Base-by-base conservation (phyloP, 2,113 vertebrate genomes). In the Daboia siamensis region DNA sequence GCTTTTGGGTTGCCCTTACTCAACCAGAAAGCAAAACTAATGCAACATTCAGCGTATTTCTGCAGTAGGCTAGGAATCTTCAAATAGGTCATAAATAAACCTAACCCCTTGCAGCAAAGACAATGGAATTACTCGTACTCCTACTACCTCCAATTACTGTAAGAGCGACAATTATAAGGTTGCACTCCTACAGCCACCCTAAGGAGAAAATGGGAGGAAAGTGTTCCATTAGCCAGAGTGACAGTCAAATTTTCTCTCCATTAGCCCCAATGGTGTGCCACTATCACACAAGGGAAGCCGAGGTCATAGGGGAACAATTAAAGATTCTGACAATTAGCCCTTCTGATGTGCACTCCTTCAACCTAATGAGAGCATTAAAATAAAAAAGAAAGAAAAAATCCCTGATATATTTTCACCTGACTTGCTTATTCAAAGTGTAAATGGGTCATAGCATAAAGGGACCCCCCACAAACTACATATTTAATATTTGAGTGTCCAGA, bases 141-240 rank as follows among this genome's bases (percentile, higher is more conserved):
- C 98, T 97, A 97, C 98, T 95, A 97, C 97, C 97, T 96, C 96
- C 97, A 97, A 97, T 98, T 98, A 98, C 94, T 92, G 96, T 97
- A 97, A 98, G 97, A 97, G 97, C 97, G 97, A 97, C 98, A 98
- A 98, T 98, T 98, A 98, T 96, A 97, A 98, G 97, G 97, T 96
- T 97, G 97, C 95, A 97, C 97, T 98, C 97, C 97, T 96, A 97
- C 97, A 97, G 97, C 94, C 94, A 95, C 97, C 98, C 97, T 97
- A 64, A 95, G 94, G 98, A 97, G 98, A 98, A 98, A 98, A 98
- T 98, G 97, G 97, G 96, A 96, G 97, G 96, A 97, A 98, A 98
- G 95, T 98, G 98, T 97, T 98, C 98, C 98, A 98, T 98, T 98
- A 98, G 97, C 96, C 96, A 96, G 98, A 98, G 97, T 96, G 97